These are phyloP conservation scores for Rhopalosiphum padi DNA, from an alignment of 1,140 invertebrate genomes.

Conservation along the genomic window DNA sequence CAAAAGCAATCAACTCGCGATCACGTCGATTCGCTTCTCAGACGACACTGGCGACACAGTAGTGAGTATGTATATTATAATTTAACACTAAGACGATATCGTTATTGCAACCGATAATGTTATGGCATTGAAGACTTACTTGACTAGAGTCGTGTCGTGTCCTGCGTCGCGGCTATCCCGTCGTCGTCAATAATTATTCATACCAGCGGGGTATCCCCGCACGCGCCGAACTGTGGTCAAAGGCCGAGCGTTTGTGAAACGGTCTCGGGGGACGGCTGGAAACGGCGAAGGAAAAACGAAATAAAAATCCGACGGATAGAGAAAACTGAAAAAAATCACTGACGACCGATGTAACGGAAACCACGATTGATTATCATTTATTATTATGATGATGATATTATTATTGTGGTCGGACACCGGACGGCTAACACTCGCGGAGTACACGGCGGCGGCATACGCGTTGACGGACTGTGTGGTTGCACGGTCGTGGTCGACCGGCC, in stretches of 20 bases:
- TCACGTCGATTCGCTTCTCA: neutral
- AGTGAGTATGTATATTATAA: neutral
- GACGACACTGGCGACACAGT: neutral
- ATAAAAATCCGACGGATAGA: neutral
- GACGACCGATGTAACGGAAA: neutral
- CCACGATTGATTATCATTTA: no score
- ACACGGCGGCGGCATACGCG: neutral
- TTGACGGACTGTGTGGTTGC: neutral
- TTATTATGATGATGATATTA: no score
- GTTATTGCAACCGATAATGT: neutral
- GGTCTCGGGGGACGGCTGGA: neutral
- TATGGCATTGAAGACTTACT: neutral
- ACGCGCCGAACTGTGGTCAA: neutral
- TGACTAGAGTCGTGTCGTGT: neutral
- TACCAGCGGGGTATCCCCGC: neutral
- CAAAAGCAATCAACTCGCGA: neutral
- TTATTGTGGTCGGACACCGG: neutral
- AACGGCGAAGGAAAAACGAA: neutral
- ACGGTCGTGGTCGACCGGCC: slow-evolving; percentile 19
- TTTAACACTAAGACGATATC: neutral
- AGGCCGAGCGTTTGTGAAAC: neutral
- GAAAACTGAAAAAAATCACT: neutral
- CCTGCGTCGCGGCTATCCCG: neutral
- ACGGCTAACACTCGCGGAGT: neutral
- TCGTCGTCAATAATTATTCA: neutral